A percentile compares a stretch with the other conserved stretches of the same genome.
These are phyloP conservation scores for Crax fasciolata DNA, from an alignment of 2,797 vertebrate species.

Conservation along the genomic window DNA sequence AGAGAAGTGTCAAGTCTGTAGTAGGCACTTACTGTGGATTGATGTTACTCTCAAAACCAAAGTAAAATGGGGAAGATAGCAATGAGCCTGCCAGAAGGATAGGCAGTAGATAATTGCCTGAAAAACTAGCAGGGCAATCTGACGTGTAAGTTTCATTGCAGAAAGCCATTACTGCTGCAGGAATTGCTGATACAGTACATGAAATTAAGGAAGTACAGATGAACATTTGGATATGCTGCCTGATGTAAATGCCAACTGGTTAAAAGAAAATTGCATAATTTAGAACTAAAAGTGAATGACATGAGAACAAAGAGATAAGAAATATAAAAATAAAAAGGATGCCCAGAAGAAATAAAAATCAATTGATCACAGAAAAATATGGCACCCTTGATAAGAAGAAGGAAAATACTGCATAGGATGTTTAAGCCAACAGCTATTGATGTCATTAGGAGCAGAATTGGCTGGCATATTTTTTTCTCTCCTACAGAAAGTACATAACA, in stretches of 20 bases:
- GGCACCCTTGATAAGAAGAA: slow-evolving; percentile 19
- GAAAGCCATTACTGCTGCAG: slow-evolving; percentile 26
- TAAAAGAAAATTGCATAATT: slow-evolving; percentile 55
- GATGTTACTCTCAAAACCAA: neutral
- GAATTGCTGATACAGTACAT: slow-evolving; percentile 38
- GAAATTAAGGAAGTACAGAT: slow-evolving; percentile 58
- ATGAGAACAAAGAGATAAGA: slow-evolving; percentile 45
- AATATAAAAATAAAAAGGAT: slow-evolving; percentile 45
- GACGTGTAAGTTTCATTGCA: slow-evolving; percentile 27
- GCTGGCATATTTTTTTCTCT: neutral
- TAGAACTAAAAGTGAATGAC: slow-evolving; percentile 28
- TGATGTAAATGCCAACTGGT: slow-evolving; percentile 39
- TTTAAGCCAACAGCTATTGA: neutral
- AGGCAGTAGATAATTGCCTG: slow-evolving; percentile 26
- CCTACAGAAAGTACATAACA: neutral
- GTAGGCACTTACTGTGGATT: neutral
- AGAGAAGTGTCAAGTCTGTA: neutral
- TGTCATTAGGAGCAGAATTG: neutral
- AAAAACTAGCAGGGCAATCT: slow-evolving; percentile 10
- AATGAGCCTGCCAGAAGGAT: slow-evolving; percentile 1
- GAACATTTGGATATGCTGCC: slow-evolving; percentile 61
- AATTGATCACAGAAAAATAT: neutral
- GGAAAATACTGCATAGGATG: neutral
- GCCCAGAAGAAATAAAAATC: slow-evolving; percentile 46
- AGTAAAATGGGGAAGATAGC: neutral